Evolutionary conservation across 2,888 invertebrate species (phyloP), one percentile per base, ranked within the genome.

Genomic region (Caenorhabditis sp.): DNA sequence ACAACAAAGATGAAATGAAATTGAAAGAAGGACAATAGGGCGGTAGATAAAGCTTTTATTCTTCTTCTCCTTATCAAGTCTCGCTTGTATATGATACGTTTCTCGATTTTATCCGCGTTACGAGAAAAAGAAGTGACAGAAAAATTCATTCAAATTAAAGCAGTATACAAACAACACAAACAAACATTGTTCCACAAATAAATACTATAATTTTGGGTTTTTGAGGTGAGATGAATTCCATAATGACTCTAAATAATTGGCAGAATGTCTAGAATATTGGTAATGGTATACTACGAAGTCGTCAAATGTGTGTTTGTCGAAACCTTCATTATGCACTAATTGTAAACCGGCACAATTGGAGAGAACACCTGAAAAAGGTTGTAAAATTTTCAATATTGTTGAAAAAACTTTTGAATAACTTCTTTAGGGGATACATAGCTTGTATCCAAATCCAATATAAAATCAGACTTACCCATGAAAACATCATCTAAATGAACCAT

Each of bases 261-360:
- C 78, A 12, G 83, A 78, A 64, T 84, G 83, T 49, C 85, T 64
- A 14, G 80, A 78, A 60, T 83, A 85, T 59, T 87, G 87, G 76
- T 87, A 86, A 62, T 87, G 87, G 72, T 84, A 87, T 20, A 87
- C 87, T 4, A 84, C 84, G 53, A 87, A 87, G 36, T 80, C 67
- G 23, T 83, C 78, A 53, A 81, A 74, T 23, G 66, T 70, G 72
- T 83, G 83, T 38, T 83, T 78, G 67, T 86, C 86, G 67, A 86
- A 86, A 17, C 86, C 86, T 61, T 83, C 78, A 25, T 79, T 79
- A 64, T 85, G 85, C 8, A 79, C 59, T 43, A 79, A 75, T 12
- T 67, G 59, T 20, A 82, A 66, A 54, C 75, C 76, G 23, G 77
- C 67, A 66, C 85, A 85, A 59, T 83, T 84, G 2, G 85, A 74